Base-by-base conservation (phyloP, 2,888 invertebrate genomes). In the Pollenia amentaria region DNA sequence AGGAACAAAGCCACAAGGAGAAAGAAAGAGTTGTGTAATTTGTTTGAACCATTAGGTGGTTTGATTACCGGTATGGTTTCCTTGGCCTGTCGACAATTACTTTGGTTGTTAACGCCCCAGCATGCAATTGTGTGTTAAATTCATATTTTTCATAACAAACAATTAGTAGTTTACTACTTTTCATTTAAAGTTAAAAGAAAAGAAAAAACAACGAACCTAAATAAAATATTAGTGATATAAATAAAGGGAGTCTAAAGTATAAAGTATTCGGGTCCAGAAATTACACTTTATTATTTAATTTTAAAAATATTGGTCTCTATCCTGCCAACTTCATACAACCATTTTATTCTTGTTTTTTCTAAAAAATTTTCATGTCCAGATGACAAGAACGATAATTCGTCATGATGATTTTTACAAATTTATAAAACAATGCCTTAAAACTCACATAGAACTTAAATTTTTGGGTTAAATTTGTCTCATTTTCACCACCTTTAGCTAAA, bases 81-180 rank as follows among this genome's bases (percentile, higher is more conserved):
- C 77, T 77, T 75, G 81, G 86, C 76, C 65, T 88, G 88, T 88
- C 88, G 88, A 87, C 88, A 88, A 88, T 88, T 88, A 80, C 84
- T 87, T 73, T 78, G 53, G 84, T 82, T 84, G 88, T 89, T 88
- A 85, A 88, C 88, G 88, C 88, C 88, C 76, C 88, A 86, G 84
- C 86, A 60, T 87, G 84, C 87, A 81, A 83, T 88, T 87, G 84
- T 86, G 85, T 86, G 73, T 64, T 76, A 79, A 84, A 76, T 70
- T 60, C 72, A 79, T 76, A 83, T 83, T 80, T 83, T 79, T 83
- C 79, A 76, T 83, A 80, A 83, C 83, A 83, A 86, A 83, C 79
- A 86, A 86, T 86, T 76, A 86, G 60, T 60, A 64, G n/a, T 86
- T 62, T 70, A 78, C 57, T 83, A 72, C 38, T 70, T 75, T 79